phyloP scores from a whole-genome alignment of 2,113 vertebrate species.

The Ibidorhyncha struthersii region DNA sequence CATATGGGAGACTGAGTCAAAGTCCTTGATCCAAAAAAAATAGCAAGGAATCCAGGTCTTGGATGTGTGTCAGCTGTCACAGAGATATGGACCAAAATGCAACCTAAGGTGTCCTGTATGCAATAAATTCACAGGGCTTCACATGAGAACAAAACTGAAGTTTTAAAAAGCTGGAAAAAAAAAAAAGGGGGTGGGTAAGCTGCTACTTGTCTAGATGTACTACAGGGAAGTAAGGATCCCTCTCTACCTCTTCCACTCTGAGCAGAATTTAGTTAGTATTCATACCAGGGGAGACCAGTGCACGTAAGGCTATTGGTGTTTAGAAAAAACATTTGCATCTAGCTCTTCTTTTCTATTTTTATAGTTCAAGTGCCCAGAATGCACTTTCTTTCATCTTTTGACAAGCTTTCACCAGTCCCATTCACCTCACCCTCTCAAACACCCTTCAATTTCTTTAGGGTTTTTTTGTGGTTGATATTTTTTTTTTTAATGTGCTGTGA shows the following conservation, averaged over 20 bases:
- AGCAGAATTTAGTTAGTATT: neutral
- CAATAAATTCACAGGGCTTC: neutral
- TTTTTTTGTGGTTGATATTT: neutral
- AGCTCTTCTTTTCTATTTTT: neutral
- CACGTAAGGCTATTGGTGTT: neutral
- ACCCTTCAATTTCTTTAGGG: neutral
- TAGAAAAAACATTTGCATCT: neutral
- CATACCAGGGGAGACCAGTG: neutral
- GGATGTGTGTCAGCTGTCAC: neutral
- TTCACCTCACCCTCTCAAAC: neutral
- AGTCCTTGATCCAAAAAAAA: neutral
- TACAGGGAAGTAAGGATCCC: neutral
- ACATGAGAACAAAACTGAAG: neutral
- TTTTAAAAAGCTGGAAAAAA: neutral
- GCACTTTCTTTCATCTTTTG: neutral
- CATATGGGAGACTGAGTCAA: neutral
- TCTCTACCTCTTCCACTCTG: neutral
- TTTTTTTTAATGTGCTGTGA: neutral
- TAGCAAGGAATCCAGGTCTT: neutral
- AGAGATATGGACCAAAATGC: neutral
- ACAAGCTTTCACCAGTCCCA: neutral
- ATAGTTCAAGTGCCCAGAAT: neutral
- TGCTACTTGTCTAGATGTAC: neutral
- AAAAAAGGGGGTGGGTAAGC: neutral
- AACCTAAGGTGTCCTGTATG: neutral